Evolutionary conservation across 2,888 invertebrate genomes (phyloP).

Genomic region (Drosophila infuscata): DNA sequence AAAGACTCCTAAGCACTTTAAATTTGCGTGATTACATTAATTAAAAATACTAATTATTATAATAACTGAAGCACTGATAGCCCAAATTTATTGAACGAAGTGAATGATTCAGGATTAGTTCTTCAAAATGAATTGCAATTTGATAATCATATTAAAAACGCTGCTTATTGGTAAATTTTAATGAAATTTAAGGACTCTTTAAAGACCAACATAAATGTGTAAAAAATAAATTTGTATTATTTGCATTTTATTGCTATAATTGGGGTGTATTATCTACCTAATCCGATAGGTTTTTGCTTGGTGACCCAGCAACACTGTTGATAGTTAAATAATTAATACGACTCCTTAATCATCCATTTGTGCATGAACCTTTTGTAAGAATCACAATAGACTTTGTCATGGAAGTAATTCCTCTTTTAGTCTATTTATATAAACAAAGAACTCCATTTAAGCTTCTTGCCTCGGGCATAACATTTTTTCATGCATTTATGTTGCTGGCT

Average conservation of each 20-base stretch:
- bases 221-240: neutral
- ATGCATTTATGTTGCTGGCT: neutral
- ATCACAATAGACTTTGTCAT: neutral
- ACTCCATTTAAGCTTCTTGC: neutral
- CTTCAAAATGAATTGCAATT: neutral
- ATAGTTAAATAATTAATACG: neutral
- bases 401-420: neutral
- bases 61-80: neutral
- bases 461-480: no score
- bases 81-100: neutral
- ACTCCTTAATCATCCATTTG: accelerated
- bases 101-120: neutral
- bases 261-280: neutral
- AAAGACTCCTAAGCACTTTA: neutral
- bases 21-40: neutral
- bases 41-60: neutral
- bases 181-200: neutral
- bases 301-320: neutral
- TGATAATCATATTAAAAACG: neutral
- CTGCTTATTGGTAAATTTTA: neutral
- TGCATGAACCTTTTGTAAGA: neutral
- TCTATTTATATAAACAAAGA: neutral
- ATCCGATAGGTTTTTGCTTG: neutral
- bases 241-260: neutral
- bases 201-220: neutral